A percentile compares a stretch with the other conserved stretches of the same genome.
phyloP scores from a whole-genome alignment of 2,888 invertebrate genomes.

The Ryuthela nishihirai region DNA sequence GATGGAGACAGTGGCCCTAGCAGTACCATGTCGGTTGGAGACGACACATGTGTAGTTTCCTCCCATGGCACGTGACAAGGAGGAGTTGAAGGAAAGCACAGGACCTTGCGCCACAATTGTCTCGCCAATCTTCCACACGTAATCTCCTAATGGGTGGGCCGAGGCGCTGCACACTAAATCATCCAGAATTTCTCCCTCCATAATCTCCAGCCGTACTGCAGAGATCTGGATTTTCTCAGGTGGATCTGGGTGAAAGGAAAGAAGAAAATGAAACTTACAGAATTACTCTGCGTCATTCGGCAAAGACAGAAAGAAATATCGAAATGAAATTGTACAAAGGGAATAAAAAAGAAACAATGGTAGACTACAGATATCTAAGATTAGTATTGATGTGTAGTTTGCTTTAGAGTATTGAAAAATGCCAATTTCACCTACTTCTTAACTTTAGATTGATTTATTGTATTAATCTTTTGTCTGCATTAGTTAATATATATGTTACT shows the following conservation, averaged over 20 bases:
- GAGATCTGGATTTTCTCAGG: conserved; percentile 81
- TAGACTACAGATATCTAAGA: no score
- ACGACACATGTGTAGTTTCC: conserved; percentile 70
- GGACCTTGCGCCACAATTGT: conserved; percentile 54
- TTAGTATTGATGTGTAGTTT: no score
- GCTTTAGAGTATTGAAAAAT: no score
- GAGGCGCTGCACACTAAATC: conserved; percentile 43
- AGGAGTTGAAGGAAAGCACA: conserved; percentile 61
- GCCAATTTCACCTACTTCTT: no score
- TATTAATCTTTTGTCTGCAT: no score
- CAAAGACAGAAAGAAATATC: no score
- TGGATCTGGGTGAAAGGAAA: conserved; percentile 58
- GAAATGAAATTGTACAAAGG: no score
- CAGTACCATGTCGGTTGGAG: conserved; percentile 68
- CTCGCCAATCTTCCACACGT: conserved; percentile 66
- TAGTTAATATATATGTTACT: no score
- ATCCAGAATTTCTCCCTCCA: conserved; percentile 46
- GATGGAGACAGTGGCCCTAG: conserved; percentile 64
- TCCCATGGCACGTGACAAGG: conserved; percentile 65
- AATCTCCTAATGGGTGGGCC: conserved; percentile 59
- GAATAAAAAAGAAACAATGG: no score
- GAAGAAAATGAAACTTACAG: neutral
- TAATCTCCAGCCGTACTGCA: conserved; percentile 49
- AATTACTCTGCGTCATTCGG: no score
- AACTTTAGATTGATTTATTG: no score